phyloP scores from a whole-genome alignment of 2,113 vertebrate species.

The Chunga burmeisteri region DNA sequence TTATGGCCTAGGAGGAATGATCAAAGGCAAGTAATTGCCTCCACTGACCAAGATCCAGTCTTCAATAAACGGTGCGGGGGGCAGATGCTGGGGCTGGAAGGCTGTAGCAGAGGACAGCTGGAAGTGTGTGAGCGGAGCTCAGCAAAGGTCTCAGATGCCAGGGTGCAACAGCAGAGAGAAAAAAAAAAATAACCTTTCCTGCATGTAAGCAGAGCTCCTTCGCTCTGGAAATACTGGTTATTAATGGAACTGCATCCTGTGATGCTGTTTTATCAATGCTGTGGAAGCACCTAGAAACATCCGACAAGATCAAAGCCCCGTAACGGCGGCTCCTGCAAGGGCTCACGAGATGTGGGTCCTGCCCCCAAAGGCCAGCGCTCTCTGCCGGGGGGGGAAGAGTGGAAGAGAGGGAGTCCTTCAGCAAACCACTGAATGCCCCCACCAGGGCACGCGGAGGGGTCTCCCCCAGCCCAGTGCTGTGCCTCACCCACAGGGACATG shows the following conservation, averaged over 20 bases:
- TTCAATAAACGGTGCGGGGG: neutral
- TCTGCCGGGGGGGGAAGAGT: accelerated
- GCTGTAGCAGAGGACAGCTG: neutral
- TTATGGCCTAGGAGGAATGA: neutral
- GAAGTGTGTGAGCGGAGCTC: neutral
- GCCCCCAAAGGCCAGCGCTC: neutral
- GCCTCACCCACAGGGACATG: neutral
- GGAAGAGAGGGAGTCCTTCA: neutral
- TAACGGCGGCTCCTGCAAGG: neutral
- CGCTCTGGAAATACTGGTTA: neutral
- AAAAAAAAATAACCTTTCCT: neutral
- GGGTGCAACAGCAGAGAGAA: neutral
- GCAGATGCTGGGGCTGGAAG: neutral
- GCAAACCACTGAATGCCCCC: neutral
- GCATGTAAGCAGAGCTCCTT: neutral
- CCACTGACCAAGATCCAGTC: neutral
- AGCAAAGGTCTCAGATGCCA: neutral
- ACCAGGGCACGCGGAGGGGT: neutral
- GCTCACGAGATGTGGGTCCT: neutral
- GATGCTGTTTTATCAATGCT: neutral
- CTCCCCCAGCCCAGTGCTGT: neutral
- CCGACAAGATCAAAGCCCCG: neutral
- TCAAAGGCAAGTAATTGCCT: neutral
- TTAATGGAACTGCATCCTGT: neutral
- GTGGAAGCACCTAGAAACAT: neutral